A percentile compares a stretch with the other conserved stretches of the same genome.
phyloP scores from a whole-genome alignment of 2,888 invertebrate genomes.

The Linnaemya tessellans region DNA sequence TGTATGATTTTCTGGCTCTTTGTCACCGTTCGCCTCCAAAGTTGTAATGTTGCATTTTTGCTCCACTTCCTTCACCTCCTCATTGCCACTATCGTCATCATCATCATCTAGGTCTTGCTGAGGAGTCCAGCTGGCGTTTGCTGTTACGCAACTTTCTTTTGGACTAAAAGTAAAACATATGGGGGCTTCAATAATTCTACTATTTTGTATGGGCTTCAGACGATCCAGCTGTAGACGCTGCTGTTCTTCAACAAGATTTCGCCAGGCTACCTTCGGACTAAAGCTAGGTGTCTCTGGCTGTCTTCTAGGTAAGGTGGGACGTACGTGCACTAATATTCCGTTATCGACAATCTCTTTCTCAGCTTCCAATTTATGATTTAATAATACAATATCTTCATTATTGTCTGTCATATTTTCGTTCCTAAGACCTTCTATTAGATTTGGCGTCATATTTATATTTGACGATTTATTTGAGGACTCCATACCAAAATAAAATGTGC shows the following conservation, averaged over 20 bases:
- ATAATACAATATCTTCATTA: background rate
- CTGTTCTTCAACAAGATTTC: slow-evolving; percentile 84
- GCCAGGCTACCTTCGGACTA: slow-evolving; percentile 93
- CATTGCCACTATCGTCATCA: slow-evolving; percentile 68
- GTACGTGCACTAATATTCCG: slow-evolving; percentile 89
- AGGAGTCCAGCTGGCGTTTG: slow-evolving; percentile 88
- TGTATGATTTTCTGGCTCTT: slow-evolving; percentile 74
- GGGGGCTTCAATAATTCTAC: slow-evolving; percentile 55
- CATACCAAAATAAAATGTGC: slow-evolving; percentile 92
- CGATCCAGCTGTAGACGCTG: slow-evolving; percentile 66
- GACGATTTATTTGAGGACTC: slow-evolving; percentile 74
- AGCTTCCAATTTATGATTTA: slow-evolving; percentile 9
- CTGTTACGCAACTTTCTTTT: slow-evolving; percentile 50
- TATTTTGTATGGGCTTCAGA: slow-evolving; percentile 60
- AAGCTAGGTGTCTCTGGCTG: slow-evolving; percentile 90
- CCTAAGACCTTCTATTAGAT: background rate
- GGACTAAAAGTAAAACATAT: slow-evolving; percentile 70
- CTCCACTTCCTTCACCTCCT: slow-evolving; percentile 15
- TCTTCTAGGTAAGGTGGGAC: slow-evolving; percentile 91
- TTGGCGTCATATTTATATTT: background rate
- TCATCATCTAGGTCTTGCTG: slow-evolving; percentile 93
- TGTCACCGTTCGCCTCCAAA: background rate
- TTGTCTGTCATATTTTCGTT: background rate
- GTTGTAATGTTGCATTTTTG: slow-evolving; percentile 27
- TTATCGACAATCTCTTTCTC: slow-evolving; percentile 83